Percentiles rank a stretch among this genome's conserved stretches.
Conservation (phyloP, 2,888 invertebrate species). For the Plebejus argus region DNA sequence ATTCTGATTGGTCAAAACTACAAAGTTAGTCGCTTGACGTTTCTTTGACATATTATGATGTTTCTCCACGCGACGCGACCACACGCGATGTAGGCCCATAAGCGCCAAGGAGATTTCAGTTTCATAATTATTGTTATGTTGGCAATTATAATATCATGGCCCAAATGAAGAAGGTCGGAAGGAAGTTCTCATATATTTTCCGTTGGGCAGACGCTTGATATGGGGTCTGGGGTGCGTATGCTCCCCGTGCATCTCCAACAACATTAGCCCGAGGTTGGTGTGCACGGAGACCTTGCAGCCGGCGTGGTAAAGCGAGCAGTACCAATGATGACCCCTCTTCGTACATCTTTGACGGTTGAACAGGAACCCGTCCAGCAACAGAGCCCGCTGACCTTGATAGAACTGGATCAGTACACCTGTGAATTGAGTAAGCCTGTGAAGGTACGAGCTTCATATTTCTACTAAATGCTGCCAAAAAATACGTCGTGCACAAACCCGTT, state of each 20-base stretch:
- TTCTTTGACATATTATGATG: too few species aligned
- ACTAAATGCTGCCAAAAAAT: background rate
- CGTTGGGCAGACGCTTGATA: conserved; percentile 21
- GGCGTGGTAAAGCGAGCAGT: conserved; percentile 49
- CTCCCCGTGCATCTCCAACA: conserved; percentile 36
- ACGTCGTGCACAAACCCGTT: too few species aligned
- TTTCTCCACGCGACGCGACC: too few species aligned
- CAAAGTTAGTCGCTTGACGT: too few species aligned
- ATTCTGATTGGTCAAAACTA: too few species aligned
- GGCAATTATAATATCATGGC: too few species aligned
- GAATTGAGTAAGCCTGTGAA: background rate
- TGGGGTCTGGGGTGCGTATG: conserved; percentile 44
- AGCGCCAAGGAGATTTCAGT: background rate
- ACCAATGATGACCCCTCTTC: conserved; percentile 44
- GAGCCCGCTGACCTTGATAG: background rate
- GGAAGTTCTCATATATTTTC: background rate
- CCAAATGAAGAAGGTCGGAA: too few species aligned
- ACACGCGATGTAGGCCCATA: too few species aligned
- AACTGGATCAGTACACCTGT: conserved; percentile 28
- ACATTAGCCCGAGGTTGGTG: conserved; percentile 40
- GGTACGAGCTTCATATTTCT: background rate
- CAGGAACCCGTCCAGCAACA: conserved; percentile 34
- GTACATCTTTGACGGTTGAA: conserved; percentile 36
- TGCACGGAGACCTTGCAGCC: conserved; percentile 46
- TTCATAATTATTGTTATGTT: too few species aligned